Base-by-base conservation (phyloP, 2,113 vertebrate genomes). In the Okapia johnstoni region DNA sequence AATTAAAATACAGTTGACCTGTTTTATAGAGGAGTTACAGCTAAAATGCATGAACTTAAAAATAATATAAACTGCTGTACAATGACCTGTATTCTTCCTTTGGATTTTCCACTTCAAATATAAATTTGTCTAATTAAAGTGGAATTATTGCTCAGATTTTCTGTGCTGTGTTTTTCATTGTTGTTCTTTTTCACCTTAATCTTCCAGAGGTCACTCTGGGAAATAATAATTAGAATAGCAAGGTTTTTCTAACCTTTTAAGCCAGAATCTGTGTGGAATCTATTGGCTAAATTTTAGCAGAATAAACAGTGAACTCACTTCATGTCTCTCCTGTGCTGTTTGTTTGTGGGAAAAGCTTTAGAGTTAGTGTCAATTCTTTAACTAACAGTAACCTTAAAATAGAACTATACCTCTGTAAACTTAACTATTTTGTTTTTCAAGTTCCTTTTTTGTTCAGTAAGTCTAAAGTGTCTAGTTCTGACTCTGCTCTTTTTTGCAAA, bases 61-160 rank as follows among this genome's bases (percentile, higher is more conserved):
- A 96, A 85, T 11, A 94, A 87, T 70, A 58, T 1, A 88, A 96
- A 92, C 25, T 90, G 33, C 98, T 92, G 9, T 79, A 43, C 77
- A 91, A 16, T 77, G 61, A 57, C 90, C 93, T 84, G 19, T 63
- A 83, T 46, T 83, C 13, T 52, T 30, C 14, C 52, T 40, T 3
- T 97, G 77, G 87, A 97, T 92, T 98, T 99, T 97, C 77, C 94
- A 2, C 97, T 98, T 98, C 85, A 97, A 96, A 91, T 83, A 96
- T 80, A 61, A 95, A 98, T 19, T 85, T 85, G 81, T 73, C 54
- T 77, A 92, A 98, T 97, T 98, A 98, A 98, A 97, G 88, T 94
- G 4, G 21, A 57, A 97, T 97, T 97, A 95, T 95, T 96, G 89
- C 16, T 97, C 55, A 79, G 3, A 46, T 98, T 98, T 98, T 96